phyloP scores from a whole-genome alignment of 1,140 invertebrate species.

The Anadara kagoshimensis region DNA sequence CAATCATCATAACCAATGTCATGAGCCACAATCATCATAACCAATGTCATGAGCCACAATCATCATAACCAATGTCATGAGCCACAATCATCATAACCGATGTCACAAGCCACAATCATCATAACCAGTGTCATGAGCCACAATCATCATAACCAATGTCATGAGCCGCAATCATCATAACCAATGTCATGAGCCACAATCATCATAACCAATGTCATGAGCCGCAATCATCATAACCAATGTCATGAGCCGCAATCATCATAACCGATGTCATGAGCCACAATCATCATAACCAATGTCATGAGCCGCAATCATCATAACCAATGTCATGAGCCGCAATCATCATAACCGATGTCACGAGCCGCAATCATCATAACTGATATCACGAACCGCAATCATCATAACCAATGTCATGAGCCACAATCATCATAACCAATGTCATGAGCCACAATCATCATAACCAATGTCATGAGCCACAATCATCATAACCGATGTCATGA shows the following conservation, averaged over 20 bases:
- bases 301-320: constrained; percentile 6
- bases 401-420: constrained; percentile 9
- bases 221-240: neutral
- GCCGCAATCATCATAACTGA: neutral
- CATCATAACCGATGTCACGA: constrained; percentile 1
- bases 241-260: neutral
- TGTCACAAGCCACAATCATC: no score
- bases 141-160: constrained; percentile 3
- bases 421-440: constrained; percentile 3
- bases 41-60: constrained; percentile 1
- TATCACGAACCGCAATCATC: no score
- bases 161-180: constrained; percentile 6
- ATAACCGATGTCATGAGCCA: no score
- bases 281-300: no score
- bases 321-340: constrained; percentile 1
- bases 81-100: neutral
- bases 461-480: constrained; percentile 1
- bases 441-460: constrained; percentile 7
- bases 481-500: constrained; percentile 2
- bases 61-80: constrained; percentile 8
- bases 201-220: constrained; percentile 8
- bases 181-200: constrained; percentile 1
- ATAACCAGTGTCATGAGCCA: constrained; percentile 9
- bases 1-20: constrained; percentile 3
- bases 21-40: constrained; percentile 7